These are phyloP conservation scores for Lophotis ruficrista DNA, from an alignment of 2,113 vertebrate genomes.

Conservation along the genomic window DNA sequence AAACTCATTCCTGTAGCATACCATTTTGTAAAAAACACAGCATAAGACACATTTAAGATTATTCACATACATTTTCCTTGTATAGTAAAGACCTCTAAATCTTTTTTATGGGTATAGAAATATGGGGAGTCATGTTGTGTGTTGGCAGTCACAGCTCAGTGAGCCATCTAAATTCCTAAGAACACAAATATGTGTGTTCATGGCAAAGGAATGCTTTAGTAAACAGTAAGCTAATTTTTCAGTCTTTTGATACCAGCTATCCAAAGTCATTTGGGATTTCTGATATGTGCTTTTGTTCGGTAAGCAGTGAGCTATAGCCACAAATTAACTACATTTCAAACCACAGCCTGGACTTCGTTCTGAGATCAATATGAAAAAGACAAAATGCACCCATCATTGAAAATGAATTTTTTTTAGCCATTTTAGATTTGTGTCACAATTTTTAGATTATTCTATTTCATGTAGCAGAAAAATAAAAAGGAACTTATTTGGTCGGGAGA, in stretches of 20 bases:
- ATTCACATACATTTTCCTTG: conserved; percentile 4
- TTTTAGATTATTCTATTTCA: neutral
- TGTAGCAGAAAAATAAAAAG: neutral
- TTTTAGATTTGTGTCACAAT: neutral
- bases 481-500: neutral
- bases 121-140: neutral
- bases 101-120: conserved; percentile 4
- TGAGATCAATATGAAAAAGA: neutral
- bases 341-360: neutral
- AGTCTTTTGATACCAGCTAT: conserved; percentile 26
- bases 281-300: conserved; percentile 1
- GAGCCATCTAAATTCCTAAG: conserved; percentile 31
- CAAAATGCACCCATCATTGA: neutral
- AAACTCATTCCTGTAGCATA: neutral
- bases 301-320: neutral
- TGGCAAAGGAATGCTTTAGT: conserved; percentile 15
- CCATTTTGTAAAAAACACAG: neutral
- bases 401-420: neutral
- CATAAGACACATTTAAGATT: neutral
- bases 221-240: conserved; percentile 24
- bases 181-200: conserved; percentile 56
- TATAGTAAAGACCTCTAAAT: neutral
- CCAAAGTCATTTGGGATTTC: conserved; percentile 37
- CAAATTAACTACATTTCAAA: conserved; percentile 34
- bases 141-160: neutral